These are phyloP conservation scores for Nymphalis c-album DNA, from an alignment of 2,888 invertebrate species.

Conservation along the genomic window DNA sequence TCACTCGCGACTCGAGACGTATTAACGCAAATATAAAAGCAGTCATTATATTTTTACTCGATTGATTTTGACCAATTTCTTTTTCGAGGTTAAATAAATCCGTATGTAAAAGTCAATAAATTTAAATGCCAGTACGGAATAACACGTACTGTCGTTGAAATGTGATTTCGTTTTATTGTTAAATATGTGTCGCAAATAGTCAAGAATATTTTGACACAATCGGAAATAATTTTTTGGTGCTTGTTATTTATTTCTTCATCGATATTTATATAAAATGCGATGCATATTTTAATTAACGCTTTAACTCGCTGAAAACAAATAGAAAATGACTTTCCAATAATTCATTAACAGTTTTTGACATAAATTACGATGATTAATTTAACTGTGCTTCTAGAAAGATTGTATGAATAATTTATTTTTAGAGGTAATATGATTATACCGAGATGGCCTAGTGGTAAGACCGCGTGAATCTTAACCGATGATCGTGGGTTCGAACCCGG, in stretches of 20 bases:
- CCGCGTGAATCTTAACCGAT: no score
- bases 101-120: conserved; percentile 36
- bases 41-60: conserved; percentile 73
- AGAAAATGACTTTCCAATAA: not conserved
- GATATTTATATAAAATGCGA: not conserved
- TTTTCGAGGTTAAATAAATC: conserved; percentile 25
- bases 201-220: conserved; percentile 21
- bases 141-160: conserved; percentile 20
- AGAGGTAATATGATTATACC: no score
- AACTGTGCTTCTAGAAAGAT: no score
- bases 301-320: not conserved
- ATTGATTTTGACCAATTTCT: conserved; percentile 26
- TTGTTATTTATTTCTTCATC: conserved; percentile 12
- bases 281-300: not conserved
- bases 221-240: conserved; percentile 8
- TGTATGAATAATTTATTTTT: no score
- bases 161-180: conserved; percentile 29
- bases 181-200: conserved; percentile 30
- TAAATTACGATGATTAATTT: no score
- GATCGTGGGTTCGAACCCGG: no score
- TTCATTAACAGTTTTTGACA: no score
- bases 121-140: conserved; percentile 30
- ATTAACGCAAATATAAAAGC: conserved; percentile 74
- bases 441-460: no score
- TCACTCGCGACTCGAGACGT: conserved; percentile 62